Percentiles rank a stretch among this genome's conserved stretches.
phyloP scores from a whole-genome alignment of 2,113 vertebrate genomes.

The Probosciger aterrimus region DNA sequence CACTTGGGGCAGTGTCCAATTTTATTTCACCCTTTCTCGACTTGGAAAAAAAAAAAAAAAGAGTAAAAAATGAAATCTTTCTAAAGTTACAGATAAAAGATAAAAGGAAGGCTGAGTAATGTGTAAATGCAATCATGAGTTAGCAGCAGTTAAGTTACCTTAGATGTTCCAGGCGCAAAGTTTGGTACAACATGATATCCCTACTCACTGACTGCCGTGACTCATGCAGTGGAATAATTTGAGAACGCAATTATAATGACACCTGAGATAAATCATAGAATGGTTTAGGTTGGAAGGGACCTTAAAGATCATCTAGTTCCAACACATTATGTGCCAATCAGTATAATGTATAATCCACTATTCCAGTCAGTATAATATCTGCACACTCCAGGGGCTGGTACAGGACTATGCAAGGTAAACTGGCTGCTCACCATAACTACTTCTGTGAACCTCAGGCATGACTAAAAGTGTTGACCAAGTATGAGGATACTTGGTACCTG shows the following conservation, averaged over 20 bases:
- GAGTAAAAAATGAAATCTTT: not conserved
- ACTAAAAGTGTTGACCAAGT: not conserved
- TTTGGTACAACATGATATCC: not conserved
- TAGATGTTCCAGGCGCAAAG: not conserved
- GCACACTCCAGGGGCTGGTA: not conserved
- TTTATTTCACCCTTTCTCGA: constrained; percentile 19
- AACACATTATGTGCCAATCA: not conserved
- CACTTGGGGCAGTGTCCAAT: not conserved
- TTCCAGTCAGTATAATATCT: not conserved
- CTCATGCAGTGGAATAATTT: not conserved
- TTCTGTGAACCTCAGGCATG: not conserved
- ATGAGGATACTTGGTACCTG: not conserved
- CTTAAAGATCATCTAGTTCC: not conserved
- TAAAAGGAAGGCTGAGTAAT: not conserved
- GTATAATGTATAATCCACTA: no score
- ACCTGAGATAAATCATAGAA: not conserved
- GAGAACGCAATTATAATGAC: not conserved
- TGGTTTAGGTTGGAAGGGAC: not conserved
- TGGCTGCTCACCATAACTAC: not conserved
- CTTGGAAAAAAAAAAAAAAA: not conserved
- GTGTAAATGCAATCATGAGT: not conserved
- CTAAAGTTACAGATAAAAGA: not conserved
- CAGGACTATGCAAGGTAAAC: not conserved
- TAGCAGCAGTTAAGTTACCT: not conserved
- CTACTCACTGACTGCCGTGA: accelerated